Evolutionary conservation across 2,113 vertebrate species (phyloP).

Genomic region (Albula goreensis): DNA sequence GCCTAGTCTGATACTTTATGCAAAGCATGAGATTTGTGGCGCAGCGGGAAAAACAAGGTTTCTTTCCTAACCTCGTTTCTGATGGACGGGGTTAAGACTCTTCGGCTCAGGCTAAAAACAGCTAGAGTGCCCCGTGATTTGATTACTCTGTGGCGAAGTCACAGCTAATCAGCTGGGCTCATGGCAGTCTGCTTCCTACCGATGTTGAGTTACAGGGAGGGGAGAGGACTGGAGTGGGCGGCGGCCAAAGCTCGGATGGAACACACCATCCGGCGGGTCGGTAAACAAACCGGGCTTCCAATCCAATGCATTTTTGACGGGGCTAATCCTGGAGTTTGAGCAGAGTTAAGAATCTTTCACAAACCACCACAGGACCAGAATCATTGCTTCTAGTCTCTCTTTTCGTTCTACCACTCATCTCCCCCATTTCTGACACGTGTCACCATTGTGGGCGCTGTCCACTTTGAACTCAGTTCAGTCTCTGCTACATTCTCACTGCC

Average conservation of each 20-base stretch:
- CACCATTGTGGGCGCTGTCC: not conserved
- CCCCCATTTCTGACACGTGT: too few species aligned
- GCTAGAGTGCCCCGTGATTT: not conserved
- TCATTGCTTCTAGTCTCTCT: too few species aligned
- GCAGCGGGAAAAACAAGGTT: not conserved
- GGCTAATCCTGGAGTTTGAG: too few species aligned
- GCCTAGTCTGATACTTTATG: not conserved
- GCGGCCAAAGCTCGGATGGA: not conserved
- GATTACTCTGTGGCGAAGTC: slow-evolving; percentile 17
- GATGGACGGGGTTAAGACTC: not conserved
- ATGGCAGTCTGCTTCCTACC: not conserved
- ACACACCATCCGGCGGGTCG: not conserved
- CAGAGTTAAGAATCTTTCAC: not conserved
- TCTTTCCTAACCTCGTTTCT: not conserved
- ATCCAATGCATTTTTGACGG: not conserved
- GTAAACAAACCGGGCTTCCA: not conserved
- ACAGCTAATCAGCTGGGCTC: slow-evolving; percentile 3
- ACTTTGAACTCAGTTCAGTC: not conserved
- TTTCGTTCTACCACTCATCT: too few species aligned
- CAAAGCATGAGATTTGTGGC: not conserved
- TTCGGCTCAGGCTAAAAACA: not conserved
- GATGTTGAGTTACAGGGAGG: not conserved
- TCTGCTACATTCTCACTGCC: not conserved
- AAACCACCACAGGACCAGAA: not conserved
- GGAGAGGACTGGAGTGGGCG: not conserved